Conservation (phyloP, 1,140 invertebrate species). For the Drosophila eugracilis region DNA sequence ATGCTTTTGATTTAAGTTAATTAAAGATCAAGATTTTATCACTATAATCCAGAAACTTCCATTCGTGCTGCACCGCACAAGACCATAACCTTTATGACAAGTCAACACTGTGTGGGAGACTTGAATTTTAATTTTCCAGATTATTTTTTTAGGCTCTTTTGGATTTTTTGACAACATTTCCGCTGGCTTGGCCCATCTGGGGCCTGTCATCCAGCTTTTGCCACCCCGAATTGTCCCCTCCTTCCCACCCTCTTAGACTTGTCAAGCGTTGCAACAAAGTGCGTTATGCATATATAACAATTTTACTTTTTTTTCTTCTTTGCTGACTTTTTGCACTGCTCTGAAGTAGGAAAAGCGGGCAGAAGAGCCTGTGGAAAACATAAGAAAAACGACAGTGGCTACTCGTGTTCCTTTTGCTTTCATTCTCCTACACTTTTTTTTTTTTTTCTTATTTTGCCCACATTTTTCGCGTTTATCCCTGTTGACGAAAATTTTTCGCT, state of each 20-base stretch:
- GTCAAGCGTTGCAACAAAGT: conserved; percentile 79
- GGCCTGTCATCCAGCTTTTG: conserved; percentile 19
- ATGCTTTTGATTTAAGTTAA: too few relatives aligned
- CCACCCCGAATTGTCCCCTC: conserved; percentile 23
- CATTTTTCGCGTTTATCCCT: conserved; percentile 27
- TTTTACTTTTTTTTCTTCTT: conserved; percentile 26
- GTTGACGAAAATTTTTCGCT: conserved; percentile 56
- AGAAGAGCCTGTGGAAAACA: conserved; percentile 48
- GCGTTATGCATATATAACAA: conserved; percentile 43
- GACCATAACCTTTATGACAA: not conserved
- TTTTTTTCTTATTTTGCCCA: conserved; percentile 11
- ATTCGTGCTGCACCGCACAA: not conserved
- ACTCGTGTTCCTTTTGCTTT: conserved; percentile 39
- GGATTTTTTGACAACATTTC: conserved; percentile 55
- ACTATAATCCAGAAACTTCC: not conserved
- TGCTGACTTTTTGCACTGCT: conserved; percentile 18
- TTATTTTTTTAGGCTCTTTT: conserved; percentile 5
- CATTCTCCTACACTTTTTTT: conserved; percentile 24
- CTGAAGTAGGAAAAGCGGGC: conserved; percentile 12
- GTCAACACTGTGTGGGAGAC: conserved; percentile 16
- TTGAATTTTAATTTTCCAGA: conserved; percentile 9
- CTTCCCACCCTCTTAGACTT: too few relatives aligned
- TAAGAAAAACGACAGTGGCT: conserved; percentile 70
- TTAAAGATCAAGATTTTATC: too few relatives aligned
- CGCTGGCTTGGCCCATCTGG: conserved; percentile 42